Evolutionary conservation across 2,888 invertebrate genomes (phyloP), one percentile per base, ranked within the genome.

Genomic region (Hymenopus coronatus): DNA sequence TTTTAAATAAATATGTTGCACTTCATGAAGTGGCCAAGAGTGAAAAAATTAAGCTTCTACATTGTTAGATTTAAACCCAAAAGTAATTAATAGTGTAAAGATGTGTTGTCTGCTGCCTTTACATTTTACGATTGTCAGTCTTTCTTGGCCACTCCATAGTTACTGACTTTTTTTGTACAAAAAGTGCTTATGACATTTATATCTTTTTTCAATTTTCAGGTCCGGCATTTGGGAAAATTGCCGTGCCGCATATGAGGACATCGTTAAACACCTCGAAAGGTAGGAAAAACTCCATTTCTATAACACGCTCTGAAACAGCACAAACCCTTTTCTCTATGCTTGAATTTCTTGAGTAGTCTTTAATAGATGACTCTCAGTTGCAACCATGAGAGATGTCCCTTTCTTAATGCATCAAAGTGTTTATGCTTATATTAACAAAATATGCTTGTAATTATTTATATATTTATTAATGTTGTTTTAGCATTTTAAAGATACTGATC

Each of bases 151-250:
- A 15, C 85, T 54, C 85, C 85, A 87, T 40, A 87, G 82, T 82
- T n/a, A 15, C 15, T 28, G 33, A 2, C 40, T 70, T 28, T 70
- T 70, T 70, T n/a, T 54, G 4, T n/a, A 40, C 9, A 12, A 70
- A 86, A 70, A 70, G 70, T 70, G 70, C 28, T 84, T 25, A 28
- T 40, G 30, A 40, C 9, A 87, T 87, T 40, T 85, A 85, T 83
- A 14, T 89, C 46, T 88, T 84, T 88, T 83, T 91, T 91, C 91
- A 91, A 94, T 94, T 95, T 94, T 91, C 94, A 96, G 96, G 93
- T 97, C 97, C 93, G 97, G 97, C 92, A 97, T 98, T 93, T 98
- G 98, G 98, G 98, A 98, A 95, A 98, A 98, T 94, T 98, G 98
- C 95, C 96, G 98, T 94, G 98, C 98, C 91, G 98, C 98, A 92